Base-by-base conservation (phyloP, 2,888 invertebrate species). In the Sturmia bella region DNA sequence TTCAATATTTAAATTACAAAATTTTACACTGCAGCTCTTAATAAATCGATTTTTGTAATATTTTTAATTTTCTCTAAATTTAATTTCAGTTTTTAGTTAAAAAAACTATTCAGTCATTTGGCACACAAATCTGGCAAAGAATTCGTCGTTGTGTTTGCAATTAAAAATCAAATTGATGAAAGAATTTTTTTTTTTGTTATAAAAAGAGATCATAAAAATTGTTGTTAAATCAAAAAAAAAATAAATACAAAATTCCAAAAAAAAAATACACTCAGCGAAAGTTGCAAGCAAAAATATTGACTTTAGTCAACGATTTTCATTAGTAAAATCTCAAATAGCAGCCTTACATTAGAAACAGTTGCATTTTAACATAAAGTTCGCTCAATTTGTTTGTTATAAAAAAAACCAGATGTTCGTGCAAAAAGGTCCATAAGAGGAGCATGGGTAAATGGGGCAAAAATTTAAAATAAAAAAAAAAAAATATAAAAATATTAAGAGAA, bases 51-150 rank as follows among this genome's bases (percentile, higher is more conserved):
- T 74, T 77, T 59, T 13, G 17, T 61, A 73, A 17, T 41, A 5
- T 59, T 39, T 37, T 48, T 17, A 27, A 13, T 64, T 63, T 66
- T 45, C 37, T 45, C 52, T 80, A 15, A 13, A 41, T 66, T 24
- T 63, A 41, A 54, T 41, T 69, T 78, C 59, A 72, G 27, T 75
- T 80, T 57, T 76, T 37, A 87, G 63, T 56, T 88, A 88, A 87
- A 88, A 87, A 86, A 87, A 87, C 87, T 89, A 89, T 87, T 90
- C 90, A 90, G 90, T 90, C 90, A 88, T 90, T 90, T 90, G 90
- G 90, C 90, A 90, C 90, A 90, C 89, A 89, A 88, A 89, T 89
- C 89, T 87, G 87, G 89, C 86, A 64, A 64, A 77, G 57, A 61
- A 56, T 37, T 77, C 63, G 43, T 50, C 66, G 43, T 68, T 73